Evolutionary conservation across 1,140 invertebrate genomes (phyloP).

Genomic region (Aphis craccivora): DNA sequence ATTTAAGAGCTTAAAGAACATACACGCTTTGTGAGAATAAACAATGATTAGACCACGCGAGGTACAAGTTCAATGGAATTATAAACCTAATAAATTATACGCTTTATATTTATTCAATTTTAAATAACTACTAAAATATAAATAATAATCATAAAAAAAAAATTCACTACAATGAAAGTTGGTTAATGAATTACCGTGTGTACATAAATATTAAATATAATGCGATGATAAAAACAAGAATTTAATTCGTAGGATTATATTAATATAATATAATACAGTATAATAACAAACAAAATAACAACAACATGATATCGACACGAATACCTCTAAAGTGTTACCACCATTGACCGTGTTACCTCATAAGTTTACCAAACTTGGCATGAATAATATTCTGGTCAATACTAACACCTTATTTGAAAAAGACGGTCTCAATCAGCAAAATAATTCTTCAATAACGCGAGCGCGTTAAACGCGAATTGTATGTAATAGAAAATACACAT

Average conservation of each 20-base stretch:
- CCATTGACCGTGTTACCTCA: conserved; percentile 8
- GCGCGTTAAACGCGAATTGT: not conserved
- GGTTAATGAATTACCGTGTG: not conserved
- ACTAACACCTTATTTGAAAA: conserved; percentile 26
- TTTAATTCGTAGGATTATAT: not conserved
- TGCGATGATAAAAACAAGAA: not conserved
- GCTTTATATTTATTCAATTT: not conserved
- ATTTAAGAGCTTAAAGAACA: not conserved
- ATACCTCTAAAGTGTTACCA: not conserved
- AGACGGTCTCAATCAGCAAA: not conserved
- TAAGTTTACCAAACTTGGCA: conserved; percentile 22
- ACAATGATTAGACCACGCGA: not conserved
- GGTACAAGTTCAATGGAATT: not conserved
- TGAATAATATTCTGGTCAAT: conserved; percentile 40
- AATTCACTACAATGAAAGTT: not conserved
- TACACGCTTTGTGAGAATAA: not conserved
- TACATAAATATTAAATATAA: not conserved
- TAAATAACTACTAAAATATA: not conserved
- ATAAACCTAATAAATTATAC: not conserved
- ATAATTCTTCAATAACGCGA: not conserved
- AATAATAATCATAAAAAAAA: not conserved
- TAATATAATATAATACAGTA: not conserved
- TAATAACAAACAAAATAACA: not conserved
- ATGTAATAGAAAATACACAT: not conserved
- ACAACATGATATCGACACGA: conserved; percentile 19